phyloP scores from a whole-genome alignment of 2,113 vertebrate genomes.

The Romanogobio albipinnatus region DNA sequence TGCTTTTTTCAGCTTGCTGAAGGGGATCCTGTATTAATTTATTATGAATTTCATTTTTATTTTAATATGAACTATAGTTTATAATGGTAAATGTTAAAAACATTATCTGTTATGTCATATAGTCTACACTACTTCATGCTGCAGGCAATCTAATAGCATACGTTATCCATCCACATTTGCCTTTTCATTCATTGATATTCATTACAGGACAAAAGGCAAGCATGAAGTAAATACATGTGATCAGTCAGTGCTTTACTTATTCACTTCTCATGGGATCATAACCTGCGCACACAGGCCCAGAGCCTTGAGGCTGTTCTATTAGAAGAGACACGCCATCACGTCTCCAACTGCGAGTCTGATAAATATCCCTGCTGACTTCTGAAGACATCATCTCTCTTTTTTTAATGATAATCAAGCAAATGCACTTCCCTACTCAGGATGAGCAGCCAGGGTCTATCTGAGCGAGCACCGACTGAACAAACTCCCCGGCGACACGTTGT shows the following conservation, averaged over 20 bases:
- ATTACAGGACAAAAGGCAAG: conserved; percentile 19
- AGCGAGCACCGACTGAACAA: conserved; percentile 34
- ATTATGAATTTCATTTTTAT: not conserved
- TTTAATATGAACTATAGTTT: not conserved
- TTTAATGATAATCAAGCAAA: conserved; percentile 49
- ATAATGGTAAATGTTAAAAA: not conserved
- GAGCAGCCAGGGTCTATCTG: conserved; percentile 39
- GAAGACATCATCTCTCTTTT: conserved; percentile 44
- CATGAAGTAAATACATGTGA: conserved; percentile 26
- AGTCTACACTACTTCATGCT: not conserved
- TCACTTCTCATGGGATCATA: conserved; percentile 33
- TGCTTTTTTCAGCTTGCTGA: not conserved
- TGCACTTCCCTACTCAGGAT: conserved; percentile 21
- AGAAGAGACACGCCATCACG: conserved; percentile 41
- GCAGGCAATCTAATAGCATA: conserved; percentile 5
- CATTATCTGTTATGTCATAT: not conserved
- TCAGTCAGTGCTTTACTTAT: conserved; percentile 25
- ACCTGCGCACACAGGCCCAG: conserved; percentile 34
- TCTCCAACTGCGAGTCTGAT: conserved; percentile 14
- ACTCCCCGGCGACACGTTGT: conserved; percentile 50
- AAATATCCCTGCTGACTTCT: conserved; percentile 30
- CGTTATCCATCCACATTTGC: not conserved
- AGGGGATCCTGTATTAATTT: not conserved
- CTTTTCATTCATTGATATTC: conserved; percentile 23
- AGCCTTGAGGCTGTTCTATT: conserved; percentile 28